phyloP scores from a whole-genome alignment of 2,797 vertebrate genomes.

The Pristis pectinata region DNA sequence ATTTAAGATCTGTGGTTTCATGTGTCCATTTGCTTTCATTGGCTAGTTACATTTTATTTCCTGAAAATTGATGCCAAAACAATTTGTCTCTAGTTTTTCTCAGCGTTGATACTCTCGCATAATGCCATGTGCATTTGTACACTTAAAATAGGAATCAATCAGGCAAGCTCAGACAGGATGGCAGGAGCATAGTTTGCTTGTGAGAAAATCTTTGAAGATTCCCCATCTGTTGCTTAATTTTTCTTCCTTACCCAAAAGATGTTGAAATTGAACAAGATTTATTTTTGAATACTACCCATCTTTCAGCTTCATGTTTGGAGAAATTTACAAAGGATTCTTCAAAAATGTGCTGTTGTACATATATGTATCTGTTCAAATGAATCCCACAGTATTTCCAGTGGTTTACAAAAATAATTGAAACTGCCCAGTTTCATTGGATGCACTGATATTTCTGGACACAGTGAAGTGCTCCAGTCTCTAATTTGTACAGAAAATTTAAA shows the following conservation, averaged over 20 bases:
- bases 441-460: neutral
- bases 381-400: neutral
- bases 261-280: neutral
- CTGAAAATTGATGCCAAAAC: neutral
- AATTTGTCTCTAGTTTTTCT: neutral
- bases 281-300: neutral
- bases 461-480: neutral
- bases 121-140: neutral
- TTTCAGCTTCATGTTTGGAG: neutral
- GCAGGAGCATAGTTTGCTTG: neutral
- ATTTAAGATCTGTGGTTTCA: neutral
- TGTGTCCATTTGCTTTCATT: neutral
- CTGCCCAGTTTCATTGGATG: neutral
- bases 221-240: neutral
- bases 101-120: neutral
- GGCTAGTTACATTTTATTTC: neutral
- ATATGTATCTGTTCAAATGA: neutral
- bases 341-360: neutral
- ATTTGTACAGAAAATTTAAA: neutral
- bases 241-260: neutral
- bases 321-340: neutral
- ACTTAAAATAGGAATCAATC: neutral
- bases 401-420: neutral
- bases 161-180: neutral
- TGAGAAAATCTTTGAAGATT: neutral